Evolutionary conservation across 1,140 invertebrate genomes (phyloP), one percentile per base, ranked within the genome.

Genomic region (Bombus terrestris): DNA sequence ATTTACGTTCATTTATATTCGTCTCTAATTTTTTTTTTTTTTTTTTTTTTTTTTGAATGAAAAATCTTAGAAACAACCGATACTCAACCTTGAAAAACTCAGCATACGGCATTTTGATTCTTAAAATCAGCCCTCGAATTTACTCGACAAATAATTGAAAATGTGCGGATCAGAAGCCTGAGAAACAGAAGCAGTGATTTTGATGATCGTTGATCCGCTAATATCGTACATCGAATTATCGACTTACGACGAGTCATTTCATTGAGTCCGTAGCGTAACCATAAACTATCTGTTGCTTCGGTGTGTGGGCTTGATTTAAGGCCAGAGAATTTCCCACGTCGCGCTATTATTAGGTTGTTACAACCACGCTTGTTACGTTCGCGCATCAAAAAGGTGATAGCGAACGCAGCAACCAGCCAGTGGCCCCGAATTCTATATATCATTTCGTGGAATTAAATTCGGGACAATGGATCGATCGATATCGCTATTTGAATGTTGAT

Each of bases 271-370:
- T 13, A 28, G 22, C 18, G 13, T 25, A 41, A 41, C 4, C n/a
- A 35, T 32, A 47, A 22, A 59, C 62, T 43, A 74, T 81, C 78
- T 68, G 68, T 85, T 79, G 78, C 43, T 28, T 32, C 71, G 41
- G 8, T 43, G 78, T 66, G 84, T 85, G 71, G 78, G 84, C 84
- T 85, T 85, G 84, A 85, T 81, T 81, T 85, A 85, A 85, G 84
- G 84, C 78, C 84, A 85, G 84, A 85, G 84, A 85, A 85, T 85
- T 85, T 85, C 84, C 84, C 84, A 81, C 78, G 79, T 75, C 69
- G 69, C 43, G 78, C 84, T 85, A 85, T 85, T 85, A 85, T 85
- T 85, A 85, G 84, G 22, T 37, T 9, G 66, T 84, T 78, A 84
- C 47, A 83, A 32, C 25, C 47, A 22, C 13, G 37, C 75, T 35